phyloP scores from a whole-genome alignment of 1,140 invertebrate genomes.

The Ooceraea biroi region DNA sequence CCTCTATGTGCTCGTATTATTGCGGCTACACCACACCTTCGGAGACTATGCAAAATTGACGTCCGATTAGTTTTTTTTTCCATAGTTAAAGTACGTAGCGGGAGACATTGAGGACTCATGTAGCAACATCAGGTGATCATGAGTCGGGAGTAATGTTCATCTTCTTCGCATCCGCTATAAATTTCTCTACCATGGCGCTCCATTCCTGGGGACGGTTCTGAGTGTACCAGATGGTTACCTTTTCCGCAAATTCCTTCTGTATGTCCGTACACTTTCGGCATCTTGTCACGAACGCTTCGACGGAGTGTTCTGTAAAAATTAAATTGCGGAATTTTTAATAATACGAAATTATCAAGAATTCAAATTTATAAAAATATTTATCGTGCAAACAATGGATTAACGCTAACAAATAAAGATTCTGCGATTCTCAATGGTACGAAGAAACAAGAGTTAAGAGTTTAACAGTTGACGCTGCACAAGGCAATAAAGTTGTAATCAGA shows the following conservation, averaged over 20 bases:
- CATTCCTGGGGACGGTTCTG: constrained; percentile 45
- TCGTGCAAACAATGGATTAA: too few relatives aligned
- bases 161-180: constrained; percentile 41
- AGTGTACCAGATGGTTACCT: constrained; percentile 40
- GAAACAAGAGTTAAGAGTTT: too few relatives aligned
- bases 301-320: constrained; percentile 22
- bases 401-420: too few relatives aligned
- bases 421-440: too few relatives aligned
- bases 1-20: constrained; percentile 25
- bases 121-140: not conserved
- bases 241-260: constrained; percentile 26
- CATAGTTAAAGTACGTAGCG: constrained; percentile 14
- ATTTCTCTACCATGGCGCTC: constrained; percentile 10
- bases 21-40: constrained; percentile 17
- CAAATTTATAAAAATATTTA: constrained; percentile 78
- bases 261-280: constrained; percentile 33
- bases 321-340: not conserved
- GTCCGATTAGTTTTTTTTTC: constrained; percentile 16
- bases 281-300: constrained; percentile 45
- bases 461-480: too few relatives aligned
- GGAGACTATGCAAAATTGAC: constrained; percentile 18
- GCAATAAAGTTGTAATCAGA: too few relatives aligned
- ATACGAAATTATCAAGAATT: not conserved
- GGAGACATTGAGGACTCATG: not conserved
- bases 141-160: constrained; percentile 5